phyloP scores from a whole-genome alignment of 2,113 vertebrate genomes.

The Prinia subflava region DNA sequence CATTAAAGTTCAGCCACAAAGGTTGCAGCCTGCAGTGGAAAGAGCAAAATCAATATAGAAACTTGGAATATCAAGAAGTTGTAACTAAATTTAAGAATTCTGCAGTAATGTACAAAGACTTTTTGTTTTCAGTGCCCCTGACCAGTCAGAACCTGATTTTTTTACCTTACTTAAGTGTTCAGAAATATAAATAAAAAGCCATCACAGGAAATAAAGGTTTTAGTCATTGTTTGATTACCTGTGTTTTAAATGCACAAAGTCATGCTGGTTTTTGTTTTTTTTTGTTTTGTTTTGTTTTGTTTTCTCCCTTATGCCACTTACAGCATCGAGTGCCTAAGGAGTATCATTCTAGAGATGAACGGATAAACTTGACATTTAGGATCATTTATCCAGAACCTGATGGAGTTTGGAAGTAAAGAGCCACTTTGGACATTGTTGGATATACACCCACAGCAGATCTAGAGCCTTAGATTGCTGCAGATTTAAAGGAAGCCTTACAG shows the following conservation, averaged over 20 bases:
- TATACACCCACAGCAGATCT: background rate
- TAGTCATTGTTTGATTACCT: background rate
- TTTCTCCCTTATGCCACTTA: background rate
- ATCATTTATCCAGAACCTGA: conserved; percentile 78
- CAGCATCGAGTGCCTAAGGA: conserved; percentile 96
- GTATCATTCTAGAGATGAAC: conserved; percentile 86
- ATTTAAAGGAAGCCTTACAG: background rate
- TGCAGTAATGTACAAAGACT: background rate
- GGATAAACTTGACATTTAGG: conserved; percentile 94
- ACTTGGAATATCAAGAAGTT: background rate
- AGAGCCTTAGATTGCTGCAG: background rate
- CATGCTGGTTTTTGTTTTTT: background rate
- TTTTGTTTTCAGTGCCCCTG: background rate
- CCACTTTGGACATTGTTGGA: background rate
- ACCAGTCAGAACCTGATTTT: background rate
- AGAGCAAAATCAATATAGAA: background rate
- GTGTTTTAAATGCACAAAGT: background rate
- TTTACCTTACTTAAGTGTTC: background rate
- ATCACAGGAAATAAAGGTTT: background rate
- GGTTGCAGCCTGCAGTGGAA: background rate
- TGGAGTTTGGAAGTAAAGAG: conserved; percentile 35
- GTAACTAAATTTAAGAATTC: background rate
- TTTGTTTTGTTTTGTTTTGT: too few relatives aligned
- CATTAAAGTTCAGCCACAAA: background rate
- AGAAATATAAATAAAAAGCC: background rate